Evolutionary conservation across 2,888 invertebrate genomes (phyloP), one percentile per base, ranked within the genome.

Genomic region (Tachina fera): DNA sequence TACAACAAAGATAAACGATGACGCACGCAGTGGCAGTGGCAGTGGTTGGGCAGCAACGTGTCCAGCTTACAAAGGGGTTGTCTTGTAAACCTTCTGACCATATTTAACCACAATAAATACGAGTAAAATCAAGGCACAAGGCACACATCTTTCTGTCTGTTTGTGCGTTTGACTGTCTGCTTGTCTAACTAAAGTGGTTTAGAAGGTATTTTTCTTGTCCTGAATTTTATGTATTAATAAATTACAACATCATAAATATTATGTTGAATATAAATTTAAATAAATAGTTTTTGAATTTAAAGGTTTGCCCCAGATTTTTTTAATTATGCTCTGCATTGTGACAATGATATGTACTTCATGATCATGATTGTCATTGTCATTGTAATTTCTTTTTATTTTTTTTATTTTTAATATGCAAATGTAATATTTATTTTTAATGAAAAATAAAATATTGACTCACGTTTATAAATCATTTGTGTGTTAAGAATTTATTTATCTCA

Each of bases 391-490:
- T n/a, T n/a, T n/a, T n/a, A 63, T 53, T 58, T 67, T 16, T 14
- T 68, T 49, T 11, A 8, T 56, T 39, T 58, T 67, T 39, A 9
- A 67, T 16, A 60, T 4, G 19, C 43, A 39, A 71, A 60, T n/a
- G 47, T 56, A 22, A 9, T 51, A 65, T 13, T 45, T 19, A 45
- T 49, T 56, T 56, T 60, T 49, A 19, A 72, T 56, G 14, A 51
- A 51, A 51, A 71, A 19, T 22, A 47, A 53, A 51, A 61, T 74
- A 83, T 71, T 83, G 82, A 83, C 76, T 77, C 82, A 83, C 71
- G 58, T 58, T 77, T 71, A 70, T 63, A 43, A 63, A 63, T 65
- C 70, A 71, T 65, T 71, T 56, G 63, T 63, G 45, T 47, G 16
- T 63, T 22, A 19, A 11, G 70, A 43, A 70, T 58, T 51, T 43